These are phyloP conservation scores for Clistopyga incitator DNA, from an alignment of 2,888 invertebrate genomes.

Conservation along the genomic window DNA sequence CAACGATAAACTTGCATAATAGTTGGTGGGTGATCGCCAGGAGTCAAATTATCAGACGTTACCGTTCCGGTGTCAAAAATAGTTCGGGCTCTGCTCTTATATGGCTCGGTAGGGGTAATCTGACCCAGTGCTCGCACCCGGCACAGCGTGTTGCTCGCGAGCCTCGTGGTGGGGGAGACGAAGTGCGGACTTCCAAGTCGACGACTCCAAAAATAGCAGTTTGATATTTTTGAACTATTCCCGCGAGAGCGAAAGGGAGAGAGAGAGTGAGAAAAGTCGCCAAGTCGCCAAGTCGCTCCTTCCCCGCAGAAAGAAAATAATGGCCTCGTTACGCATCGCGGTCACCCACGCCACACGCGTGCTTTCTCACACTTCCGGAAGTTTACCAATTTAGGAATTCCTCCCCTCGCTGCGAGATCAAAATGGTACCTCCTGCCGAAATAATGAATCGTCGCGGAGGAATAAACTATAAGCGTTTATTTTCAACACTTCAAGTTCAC, in stretches of 20 bases:
- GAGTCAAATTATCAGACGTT: conserved; percentile 65
- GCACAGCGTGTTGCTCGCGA: conserved; percentile 47
- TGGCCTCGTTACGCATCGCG: conserved; percentile 58
- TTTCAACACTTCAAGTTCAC: not conserved
- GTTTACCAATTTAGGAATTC: conserved; percentile 55
- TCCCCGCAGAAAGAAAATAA: conserved; percentile 20
- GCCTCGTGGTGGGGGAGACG: conserved; percentile 62
- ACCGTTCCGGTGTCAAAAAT: conserved; percentile 80
- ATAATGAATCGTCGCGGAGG: not conserved
- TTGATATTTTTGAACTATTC: conserved; percentile 80
- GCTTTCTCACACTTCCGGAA: conserved; percentile 56
- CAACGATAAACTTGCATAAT: conserved; percentile 63
- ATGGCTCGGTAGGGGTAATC: conserved; percentile 82
- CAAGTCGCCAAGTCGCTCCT: not conserved
- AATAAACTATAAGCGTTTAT: not conserved
- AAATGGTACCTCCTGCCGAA: not conserved
- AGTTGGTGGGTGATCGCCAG: conserved; percentile 55
- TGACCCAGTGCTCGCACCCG: conserved; percentile 76
- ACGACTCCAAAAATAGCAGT: conserved; percentile 78
- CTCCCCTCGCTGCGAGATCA: not conserved
- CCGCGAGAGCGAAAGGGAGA: conserved; percentile 21
- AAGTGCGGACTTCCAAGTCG: conserved; percentile 55
- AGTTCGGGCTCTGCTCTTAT: conserved; percentile 82
- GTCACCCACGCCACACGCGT: conserved; percentile 50
- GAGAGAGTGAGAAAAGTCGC: conserved; percentile 6